Percentiles rank a stretch among this genome's conserved stretches.
Conservation (phyloP, 2,888 invertebrate genomes). For the Cantharis nigra region DNA sequence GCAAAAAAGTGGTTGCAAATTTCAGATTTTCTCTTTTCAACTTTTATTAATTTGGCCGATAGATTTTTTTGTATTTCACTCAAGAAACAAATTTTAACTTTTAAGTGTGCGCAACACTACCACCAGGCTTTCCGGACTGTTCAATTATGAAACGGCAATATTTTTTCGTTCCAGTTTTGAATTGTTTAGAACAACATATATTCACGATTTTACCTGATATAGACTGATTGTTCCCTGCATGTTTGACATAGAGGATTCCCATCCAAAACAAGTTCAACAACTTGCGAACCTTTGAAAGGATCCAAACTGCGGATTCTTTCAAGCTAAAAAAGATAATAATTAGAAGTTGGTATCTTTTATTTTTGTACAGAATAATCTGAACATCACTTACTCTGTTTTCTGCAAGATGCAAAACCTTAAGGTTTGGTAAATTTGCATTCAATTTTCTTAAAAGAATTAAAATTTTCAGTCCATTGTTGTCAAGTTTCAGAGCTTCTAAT, state of each 20-base stretch:
- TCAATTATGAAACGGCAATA: background rate
- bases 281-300: conserved; percentile 68
- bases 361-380: no score
- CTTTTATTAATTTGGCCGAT: background rate
- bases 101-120: background rate
- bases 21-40: background rate
- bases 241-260: conserved; percentile 82
- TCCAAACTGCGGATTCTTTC: conserved; percentile 68
- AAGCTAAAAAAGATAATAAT: conserved; percentile 58
- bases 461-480: conserved; percentile 74
- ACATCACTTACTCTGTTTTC: conserved; percentile 73
- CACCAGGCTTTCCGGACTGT: background rate
- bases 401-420: conserved; percentile 79
- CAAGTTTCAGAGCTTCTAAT: conserved; percentile 78
- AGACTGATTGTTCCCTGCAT: conserved; percentile 75
- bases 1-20: background rate
- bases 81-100: background rate
- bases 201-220: conserved; percentile 74
- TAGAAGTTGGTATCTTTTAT: no score
- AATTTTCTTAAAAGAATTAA: conserved; percentile 72
- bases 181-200: background rate
- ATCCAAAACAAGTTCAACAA: conserved; percentile 77
- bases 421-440: conserved; percentile 67
- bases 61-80: background rate
- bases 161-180: background rate